Evolutionary conservation across 1,140 invertebrate genomes (phyloP), one percentile per base, ranked within the genome.

Genomic region (Cotesia vestalis): DNA sequence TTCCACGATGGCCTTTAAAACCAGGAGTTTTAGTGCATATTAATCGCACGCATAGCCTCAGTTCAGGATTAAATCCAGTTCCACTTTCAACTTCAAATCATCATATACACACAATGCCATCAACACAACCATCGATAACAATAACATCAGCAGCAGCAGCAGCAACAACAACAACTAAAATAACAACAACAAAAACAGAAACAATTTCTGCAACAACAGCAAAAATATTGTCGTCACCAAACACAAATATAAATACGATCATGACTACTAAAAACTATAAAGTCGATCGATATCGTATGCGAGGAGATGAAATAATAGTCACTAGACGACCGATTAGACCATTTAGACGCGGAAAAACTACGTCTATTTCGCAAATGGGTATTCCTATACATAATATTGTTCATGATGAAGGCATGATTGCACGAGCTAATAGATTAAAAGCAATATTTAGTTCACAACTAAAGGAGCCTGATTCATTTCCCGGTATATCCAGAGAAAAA

Each of bases 21-120:
- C 94, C 95, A 1, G 95, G 94, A 36, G 94, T 96, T 57, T 88
- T 96, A 77, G 92, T 95, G 59, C 94, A 96, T 85, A 92, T 95
- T 51, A 95, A 95, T 86, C 91, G 90, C 78, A 88, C 90, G 72
- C 90, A 91, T 79, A 91, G 89, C 73, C 86, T 92, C 59, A 80
- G 84, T 72, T 82, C 83, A 17, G 83, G 85, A 61, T 75, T 86
- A 74, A 80, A 76, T 70, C 68, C 72, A 40, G 55, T 46, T 9
- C 6, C 63, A 67, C 69, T 66, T 20, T 46, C 61, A 51, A 75
- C 69, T 59, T 64, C 59, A 53, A 75, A 72, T 59, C 64, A 63
- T 36, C 69, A 69, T 67, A 73, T 76, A 55, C 75, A 73, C 63
- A 63, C 74, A 35, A 69, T 40, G 64, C 67, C 72, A 40, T 12